Evolutionary conservation across 2,113 vertebrate species (phyloP), one percentile per base, ranked within the genome.

Genomic region (Rhizomys pruinosus): DNA sequence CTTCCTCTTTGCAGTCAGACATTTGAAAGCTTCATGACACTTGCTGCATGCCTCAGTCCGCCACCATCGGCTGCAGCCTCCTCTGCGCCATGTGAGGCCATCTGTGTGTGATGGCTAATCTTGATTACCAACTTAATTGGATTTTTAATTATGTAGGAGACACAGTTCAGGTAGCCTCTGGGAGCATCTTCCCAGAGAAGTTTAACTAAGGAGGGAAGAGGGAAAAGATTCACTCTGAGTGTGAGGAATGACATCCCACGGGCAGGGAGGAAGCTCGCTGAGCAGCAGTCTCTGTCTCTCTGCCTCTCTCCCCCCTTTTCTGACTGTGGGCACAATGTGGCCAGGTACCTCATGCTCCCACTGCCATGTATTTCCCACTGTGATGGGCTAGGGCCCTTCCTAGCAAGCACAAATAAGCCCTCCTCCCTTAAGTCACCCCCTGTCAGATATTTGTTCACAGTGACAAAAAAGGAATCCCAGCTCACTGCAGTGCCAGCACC

Each of bases 71-170:
- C 73, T 17, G 59, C n/a, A n/a, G 71, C 59, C 63, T 59, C 10
- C 1, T 27, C 39, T 22, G 15, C 10, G 5, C n/a, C 6, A 2
- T 3, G 0, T n/a, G 42, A 15, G 52, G 22, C 47, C 17, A 22
- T 25, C n/a, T n/a, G n/a, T n/a, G n/a, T 5, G 2, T 34, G 39
- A 19, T n/a, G 32, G 42, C 63, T 68, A 34, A 25, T n/a, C 29
- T 44, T 84, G 39, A 66, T 47, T 44, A 32, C 29, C 61, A 44
- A 6, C 39, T 22, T 82, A 59, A 34, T 9, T 32, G 63, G 42
- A n/a, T 68, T 42, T 84, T n/a, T 44, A 23, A 16, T 84, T 61
- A n/a, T 42, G 19, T n/a, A 25, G 17, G 63, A n/a, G 44, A 84
- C 42, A 34, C 29, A 47, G 47, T 61, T 52, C 81, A 15, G 19